phyloP scores from a whole-genome alignment of 2,797 vertebrate genomes.

The Margarornis squamiger region DNA sequence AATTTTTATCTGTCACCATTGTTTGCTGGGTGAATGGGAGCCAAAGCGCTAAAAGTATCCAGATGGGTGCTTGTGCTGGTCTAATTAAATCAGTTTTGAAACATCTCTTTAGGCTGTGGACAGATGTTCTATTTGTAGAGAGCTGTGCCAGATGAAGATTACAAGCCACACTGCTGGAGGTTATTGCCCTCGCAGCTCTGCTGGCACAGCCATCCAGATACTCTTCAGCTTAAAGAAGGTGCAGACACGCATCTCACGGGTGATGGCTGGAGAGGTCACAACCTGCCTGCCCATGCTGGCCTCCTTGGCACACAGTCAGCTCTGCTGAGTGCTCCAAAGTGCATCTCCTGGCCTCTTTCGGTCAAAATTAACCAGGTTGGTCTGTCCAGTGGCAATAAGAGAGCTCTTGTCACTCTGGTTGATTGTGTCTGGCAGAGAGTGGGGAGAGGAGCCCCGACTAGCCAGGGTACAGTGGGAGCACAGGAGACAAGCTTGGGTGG shows the following conservation, averaged over 20 bases:
- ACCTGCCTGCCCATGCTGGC: neutral
- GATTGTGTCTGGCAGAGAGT: neutral
- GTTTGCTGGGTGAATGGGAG: neutral
- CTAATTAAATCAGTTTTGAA: constrained; percentile 55
- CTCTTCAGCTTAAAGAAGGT: neutral
- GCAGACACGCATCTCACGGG: neutral
- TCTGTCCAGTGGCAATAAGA: neutral
- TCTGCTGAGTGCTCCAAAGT: neutral
- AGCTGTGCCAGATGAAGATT: constrained; percentile 49
- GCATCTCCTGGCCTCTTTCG: neutral
- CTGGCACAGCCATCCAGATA: neutral
- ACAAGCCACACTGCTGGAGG: constrained; percentile 22
- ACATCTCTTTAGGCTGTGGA: constrained; percentile 37
- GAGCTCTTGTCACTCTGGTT: neutral
- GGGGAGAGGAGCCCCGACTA: neutral
- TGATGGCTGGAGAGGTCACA: neutral
- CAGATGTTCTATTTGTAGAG: constrained; percentile 55
- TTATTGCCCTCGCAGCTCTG: neutral
- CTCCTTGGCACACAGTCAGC: neutral
- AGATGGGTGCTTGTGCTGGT: constrained; percentile 32
- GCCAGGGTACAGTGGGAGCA: neutral
- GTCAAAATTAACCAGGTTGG: neutral
- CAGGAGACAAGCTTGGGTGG: neutral
- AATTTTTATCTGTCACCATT: neutral
- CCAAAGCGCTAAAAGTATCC: constrained; percentile 19